Evolutionary conservation across 2,113 vertebrate genomes (phyloP).

Genomic region (Plecturocebus donacophilus): DNA sequence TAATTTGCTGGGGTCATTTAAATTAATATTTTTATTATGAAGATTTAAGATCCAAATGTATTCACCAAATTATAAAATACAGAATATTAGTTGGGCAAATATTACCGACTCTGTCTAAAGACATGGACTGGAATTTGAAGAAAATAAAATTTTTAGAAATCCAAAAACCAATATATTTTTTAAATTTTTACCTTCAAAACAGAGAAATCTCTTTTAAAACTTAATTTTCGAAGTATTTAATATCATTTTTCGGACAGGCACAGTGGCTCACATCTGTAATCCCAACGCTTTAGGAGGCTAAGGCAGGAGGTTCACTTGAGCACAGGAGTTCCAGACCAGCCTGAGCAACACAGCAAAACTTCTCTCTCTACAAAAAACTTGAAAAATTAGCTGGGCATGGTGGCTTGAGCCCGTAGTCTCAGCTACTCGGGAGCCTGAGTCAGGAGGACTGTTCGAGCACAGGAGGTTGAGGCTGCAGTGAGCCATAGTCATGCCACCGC

Average conservation of each 20-base stretch:
- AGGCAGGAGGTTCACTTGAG: background rate
- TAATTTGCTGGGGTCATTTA: background rate
- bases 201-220: background rate
- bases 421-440: background rate
- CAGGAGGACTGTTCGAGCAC: background rate
- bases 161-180: background rate
- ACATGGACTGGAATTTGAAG: slow-evolving; percentile 31
- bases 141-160: background rate
- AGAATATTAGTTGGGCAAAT: background rate
- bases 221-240: background rate
- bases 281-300: background rate
- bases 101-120: background rate
- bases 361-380: background rate
- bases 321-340: background rate
- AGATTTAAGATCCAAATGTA: background rate
- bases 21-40: background rate
- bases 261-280: background rate
- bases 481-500: background rate
- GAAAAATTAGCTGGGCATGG: background rate
- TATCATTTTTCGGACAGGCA: background rate
- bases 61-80: background rate
- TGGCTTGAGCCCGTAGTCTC: background rate
- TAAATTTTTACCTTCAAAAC: background rate
- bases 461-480: background rate
- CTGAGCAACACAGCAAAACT: background rate